Percentiles rank a stretch among this genome's conserved stretches.
These are phyloP conservation scores for Drosophila barbarae DNA, from an alignment of 2,888 invertebrate species.

Conservation along the genomic window DNA sequence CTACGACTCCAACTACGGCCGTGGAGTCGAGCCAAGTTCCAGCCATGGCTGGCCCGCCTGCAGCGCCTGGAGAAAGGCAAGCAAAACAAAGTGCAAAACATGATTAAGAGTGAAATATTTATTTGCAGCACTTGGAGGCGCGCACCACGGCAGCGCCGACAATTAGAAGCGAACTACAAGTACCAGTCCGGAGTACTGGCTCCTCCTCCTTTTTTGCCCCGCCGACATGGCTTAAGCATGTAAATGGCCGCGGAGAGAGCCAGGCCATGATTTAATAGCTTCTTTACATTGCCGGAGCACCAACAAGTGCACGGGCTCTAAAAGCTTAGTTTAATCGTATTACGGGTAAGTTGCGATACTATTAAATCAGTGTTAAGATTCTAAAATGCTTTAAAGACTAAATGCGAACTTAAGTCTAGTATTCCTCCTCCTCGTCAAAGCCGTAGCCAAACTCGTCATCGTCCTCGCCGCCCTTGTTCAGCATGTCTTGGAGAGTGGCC, in stretches of 20 bases:
- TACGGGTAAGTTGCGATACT: constrained; percentile 38
- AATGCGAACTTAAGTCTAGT: constrained; percentile 49
- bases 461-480: constrained; percentile 83
- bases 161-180: constrained; percentile 64
- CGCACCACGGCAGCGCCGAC: constrained; percentile 62
- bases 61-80: constrained; percentile 45
- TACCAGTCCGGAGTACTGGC: constrained; percentile 16
- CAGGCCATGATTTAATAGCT: constrained; percentile 65
- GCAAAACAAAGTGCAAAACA: constrained; percentile 64
- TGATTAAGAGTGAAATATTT: constrained; percentile 74
- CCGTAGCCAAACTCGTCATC: constrained; percentile 86
- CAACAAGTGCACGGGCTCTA: constrained; percentile 48
- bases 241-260: constrained; percentile 57
- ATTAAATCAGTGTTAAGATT: constrained; percentile 20
- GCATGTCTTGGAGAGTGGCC: constrained; percentile 82
- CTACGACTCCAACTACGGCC: constrained; percentile 1
- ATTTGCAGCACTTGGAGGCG: constrained; percentile 70
- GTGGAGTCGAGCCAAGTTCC: constrained; percentile 57
- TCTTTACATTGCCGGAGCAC: constrained; percentile 36
- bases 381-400: constrained; percentile 18
- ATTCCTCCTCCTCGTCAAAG: constrained; percentile 86
- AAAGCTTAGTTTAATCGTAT: constrained; percentile 54
- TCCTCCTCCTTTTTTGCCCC: neutral
- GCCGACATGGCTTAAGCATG: constrained; percentile 67
- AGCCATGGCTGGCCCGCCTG: constrained; percentile 49